Percentiles rank a stretch among this genome's conserved stretches.
Conservation (phyloP, 2,888 invertebrate genomes). For the Ophioninae sp. region DNA sequence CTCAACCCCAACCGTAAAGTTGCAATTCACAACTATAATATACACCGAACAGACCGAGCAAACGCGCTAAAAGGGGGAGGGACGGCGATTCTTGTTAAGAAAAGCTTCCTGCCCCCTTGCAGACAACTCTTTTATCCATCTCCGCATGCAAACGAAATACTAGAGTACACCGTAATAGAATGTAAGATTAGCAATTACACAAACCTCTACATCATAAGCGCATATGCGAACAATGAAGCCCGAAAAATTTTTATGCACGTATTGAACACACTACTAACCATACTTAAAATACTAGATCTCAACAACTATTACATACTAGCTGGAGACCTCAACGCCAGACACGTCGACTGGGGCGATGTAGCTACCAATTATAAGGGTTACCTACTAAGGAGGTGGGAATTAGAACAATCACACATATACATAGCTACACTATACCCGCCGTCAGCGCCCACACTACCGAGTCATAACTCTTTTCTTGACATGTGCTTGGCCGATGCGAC, state of each 20-base stretch:
- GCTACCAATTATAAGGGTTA: background rate
- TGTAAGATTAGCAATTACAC: background rate
- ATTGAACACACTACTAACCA: background rate
- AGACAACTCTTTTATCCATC: background rate
- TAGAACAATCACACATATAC: background rate
- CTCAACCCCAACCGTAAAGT: too few relatives aligned
- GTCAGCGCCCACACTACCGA: background rate
- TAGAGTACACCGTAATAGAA: background rate
- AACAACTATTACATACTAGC: background rate
- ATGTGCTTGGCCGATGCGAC: background rate
- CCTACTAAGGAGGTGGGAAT: background rate
- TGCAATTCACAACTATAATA: background rate
- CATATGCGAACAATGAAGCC: background rate
- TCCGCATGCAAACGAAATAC: background rate
- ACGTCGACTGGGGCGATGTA: background rate
- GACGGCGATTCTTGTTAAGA: background rate
- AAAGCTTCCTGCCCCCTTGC: background rate
- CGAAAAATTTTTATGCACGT: background rate
- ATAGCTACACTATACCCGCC: conserved; percentile 6
- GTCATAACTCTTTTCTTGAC: background rate
- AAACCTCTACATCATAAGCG: conserved; percentile 1
- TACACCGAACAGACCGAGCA: background rate
- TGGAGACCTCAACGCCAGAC: background rate
- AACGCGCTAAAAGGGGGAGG: background rate
- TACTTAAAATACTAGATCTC: background rate